Conservation (phyloP, 2,888 invertebrate species). For the Caenorhabditis sp. region DNA sequence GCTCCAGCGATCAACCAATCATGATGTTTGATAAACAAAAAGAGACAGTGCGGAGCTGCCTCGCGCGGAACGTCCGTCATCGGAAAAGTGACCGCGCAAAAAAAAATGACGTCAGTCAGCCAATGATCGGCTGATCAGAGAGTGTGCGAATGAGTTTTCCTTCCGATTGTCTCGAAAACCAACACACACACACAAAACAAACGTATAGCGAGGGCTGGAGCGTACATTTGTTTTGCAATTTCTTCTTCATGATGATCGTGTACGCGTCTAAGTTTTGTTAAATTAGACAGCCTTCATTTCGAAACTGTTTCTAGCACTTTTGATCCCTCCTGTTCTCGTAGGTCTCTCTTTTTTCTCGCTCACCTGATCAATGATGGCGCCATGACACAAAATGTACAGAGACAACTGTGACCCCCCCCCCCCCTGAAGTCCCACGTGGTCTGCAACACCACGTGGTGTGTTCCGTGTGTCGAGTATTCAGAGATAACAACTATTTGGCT, state of each 20-base stretch:
- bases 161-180: neutral
- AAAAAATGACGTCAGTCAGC: slow-evolving; percentile 36
- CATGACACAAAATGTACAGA: slow-evolving; percentile 41
- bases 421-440: slow-evolving; percentile 33
- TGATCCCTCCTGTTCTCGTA: too few species aligned
- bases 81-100: slow-evolving; percentile 3
- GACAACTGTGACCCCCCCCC: slow-evolving; percentile 37
- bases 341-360: neutral
- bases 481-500: slow-evolving; percentile 13
- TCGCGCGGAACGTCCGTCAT: neutral
- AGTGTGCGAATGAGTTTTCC: slow-evolving; percentile 10
- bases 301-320: too few species aligned
- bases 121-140: slow-evolving; percentile 14
- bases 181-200: slow-evolving; percentile 41
- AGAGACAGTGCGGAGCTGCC: slow-evolving; percentile 34
- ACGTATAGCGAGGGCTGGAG: slow-evolving; percentile 25
- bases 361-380: slow-evolving; percentile 52
- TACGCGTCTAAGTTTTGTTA: too few species aligned
- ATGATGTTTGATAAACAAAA: slow-evolving; percentile 37
- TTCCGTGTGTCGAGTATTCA: slow-evolving; percentile 20
- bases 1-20: too few species aligned
- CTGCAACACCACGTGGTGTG: slow-evolving; percentile 53
- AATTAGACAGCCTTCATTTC: neutral
- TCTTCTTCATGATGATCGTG: too few species aligned
- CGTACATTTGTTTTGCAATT: slow-evolving; percentile 5